A percentile compares a stretch with the other conserved stretches of the same genome.
phyloP scores from a whole-genome alignment of 2,888 invertebrate genomes.

The Ophion ellenae region DNA sequence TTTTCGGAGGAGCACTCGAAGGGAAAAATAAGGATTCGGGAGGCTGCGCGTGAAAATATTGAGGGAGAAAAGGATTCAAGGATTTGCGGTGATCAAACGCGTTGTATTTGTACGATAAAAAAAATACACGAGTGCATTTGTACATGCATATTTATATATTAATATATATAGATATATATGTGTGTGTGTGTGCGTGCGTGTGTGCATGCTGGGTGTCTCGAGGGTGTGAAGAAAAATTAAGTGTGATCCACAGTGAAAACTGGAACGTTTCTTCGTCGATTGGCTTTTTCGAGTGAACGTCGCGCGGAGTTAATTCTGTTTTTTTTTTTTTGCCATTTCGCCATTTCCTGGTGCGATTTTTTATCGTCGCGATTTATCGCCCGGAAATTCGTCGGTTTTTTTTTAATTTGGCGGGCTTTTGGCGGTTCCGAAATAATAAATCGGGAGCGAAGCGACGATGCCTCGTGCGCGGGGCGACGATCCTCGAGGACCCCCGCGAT shows the following conservation, averaged over 20 bases:
- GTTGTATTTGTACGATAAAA: neutral
- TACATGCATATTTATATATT: neutral
- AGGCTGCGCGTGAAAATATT: neutral
- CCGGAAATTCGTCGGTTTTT: neutral
- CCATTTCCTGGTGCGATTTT: neutral
- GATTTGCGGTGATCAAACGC: conserved; percentile 48
- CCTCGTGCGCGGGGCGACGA: too few species aligned
- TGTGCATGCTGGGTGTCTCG: conserved; percentile 11
- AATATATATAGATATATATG: neutral
- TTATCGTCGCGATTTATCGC: neutral
- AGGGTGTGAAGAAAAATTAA: conserved; percentile 41
- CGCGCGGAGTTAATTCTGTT: neutral
- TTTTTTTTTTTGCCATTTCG: neutral
- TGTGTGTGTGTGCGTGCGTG: neutral
- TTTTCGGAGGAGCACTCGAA: neutral
- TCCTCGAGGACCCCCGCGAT: too few species aligned
- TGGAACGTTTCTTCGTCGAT: conserved; percentile 33
- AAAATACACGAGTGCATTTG: conserved; percentile 5
- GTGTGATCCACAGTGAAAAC: conserved; percentile 40
- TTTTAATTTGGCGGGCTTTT: neutral
- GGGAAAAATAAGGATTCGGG: neutral
- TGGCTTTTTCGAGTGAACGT: conserved; percentile 1
- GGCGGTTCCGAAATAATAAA: neutral
- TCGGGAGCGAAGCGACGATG: neutral
- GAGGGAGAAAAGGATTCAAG: conserved; percentile 35